phyloP scores from a whole-genome alignment of 2,113 vertebrate species.

The Eleginops maclovinus region DNA sequence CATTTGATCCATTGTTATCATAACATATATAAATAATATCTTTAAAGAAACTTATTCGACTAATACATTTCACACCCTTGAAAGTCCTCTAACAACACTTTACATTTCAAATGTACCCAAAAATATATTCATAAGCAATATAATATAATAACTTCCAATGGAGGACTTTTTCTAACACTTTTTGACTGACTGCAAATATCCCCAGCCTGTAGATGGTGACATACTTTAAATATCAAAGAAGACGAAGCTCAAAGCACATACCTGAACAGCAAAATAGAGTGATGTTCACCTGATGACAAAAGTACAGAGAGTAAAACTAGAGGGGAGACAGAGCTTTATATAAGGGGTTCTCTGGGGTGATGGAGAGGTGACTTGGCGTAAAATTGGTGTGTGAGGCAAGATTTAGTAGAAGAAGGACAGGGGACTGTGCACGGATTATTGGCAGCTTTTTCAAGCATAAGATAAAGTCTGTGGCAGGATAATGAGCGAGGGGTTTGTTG shows the following conservation, averaged over 20 bases:
- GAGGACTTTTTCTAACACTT: background rate
- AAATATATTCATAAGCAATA: too few species aligned
- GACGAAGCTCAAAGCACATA: slow-evolving; percentile 19
- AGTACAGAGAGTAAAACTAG: background rate
- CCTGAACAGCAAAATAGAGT: slow-evolving; percentile 38
- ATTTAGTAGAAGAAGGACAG: slow-evolving; percentile 35
- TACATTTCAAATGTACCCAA: background rate
- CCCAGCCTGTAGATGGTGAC: background rate
- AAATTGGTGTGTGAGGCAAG: background rate
- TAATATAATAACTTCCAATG: background rate
- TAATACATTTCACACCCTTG: background rate
- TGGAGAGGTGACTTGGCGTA: slow-evolving; percentile 1
- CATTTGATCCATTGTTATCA: background rate
- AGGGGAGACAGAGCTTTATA: slow-evolving; percentile 50
- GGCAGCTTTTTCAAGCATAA: slow-evolving; percentile 54
- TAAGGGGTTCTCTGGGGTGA: slow-evolving; percentile 37
- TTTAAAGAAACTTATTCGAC: background rate
- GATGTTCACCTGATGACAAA: slow-evolving; percentile 24
- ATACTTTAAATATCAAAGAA: background rate
- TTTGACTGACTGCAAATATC: too few species aligned
- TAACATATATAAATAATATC: background rate
- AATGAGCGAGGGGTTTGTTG: slow-evolving; percentile 55
- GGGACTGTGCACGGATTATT: slow-evolving; percentile 54
- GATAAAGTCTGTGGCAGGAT: slow-evolving; percentile 56
- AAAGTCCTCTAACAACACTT: background rate